Conservation (phyloP, 2,797 vertebrate genomes). For the Sebastiscus tertius region DNA sequence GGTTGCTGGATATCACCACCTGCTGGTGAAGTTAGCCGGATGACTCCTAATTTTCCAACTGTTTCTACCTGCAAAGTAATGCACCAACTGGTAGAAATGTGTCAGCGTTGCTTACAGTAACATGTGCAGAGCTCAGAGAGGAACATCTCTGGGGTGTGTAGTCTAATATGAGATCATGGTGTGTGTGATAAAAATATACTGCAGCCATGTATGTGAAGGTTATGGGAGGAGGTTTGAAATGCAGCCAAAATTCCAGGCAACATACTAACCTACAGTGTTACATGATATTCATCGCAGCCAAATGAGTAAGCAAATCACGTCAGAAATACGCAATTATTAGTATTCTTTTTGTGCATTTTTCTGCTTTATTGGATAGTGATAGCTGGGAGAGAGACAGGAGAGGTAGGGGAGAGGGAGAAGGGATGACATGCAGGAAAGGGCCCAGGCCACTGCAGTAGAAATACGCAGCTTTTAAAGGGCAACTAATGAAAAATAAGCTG, state of each 20-base stretch:
- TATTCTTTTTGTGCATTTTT: too few relatives aligned
- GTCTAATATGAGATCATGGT: not conserved
- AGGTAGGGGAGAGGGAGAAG: too few relatives aligned
- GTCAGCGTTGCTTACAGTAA: slow-evolving; percentile 18
- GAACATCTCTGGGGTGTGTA: not conserved
- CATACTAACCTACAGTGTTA: not conserved
- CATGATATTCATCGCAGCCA: not conserved
- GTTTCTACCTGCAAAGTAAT: slow-evolving; percentile 31
- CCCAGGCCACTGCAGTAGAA: not conserved
- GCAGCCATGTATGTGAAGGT: not conserved
- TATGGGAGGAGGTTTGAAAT: not conserved
- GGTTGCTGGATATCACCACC: slow-evolving; percentile 61
- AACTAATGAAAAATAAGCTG: not conserved
- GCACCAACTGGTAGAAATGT: slow-evolving; percentile 46
- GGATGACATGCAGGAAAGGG: too few relatives aligned
- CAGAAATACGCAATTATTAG: not conserved
- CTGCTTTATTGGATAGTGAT: too few relatives aligned
- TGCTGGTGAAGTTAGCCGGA: slow-evolving; percentile 48
- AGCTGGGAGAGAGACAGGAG: too few relatives aligned
- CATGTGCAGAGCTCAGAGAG: not conserved
- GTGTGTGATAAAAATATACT: not conserved
- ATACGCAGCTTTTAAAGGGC: not conserved
- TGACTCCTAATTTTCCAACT: slow-evolving; percentile 54
- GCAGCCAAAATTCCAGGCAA: slow-evolving; percentile 11
- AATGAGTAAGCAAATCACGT: not conserved